Evolutionary conservation across 2,888 invertebrate genomes (phyloP).

Genomic region (Drosophila meridionalis): DNA sequence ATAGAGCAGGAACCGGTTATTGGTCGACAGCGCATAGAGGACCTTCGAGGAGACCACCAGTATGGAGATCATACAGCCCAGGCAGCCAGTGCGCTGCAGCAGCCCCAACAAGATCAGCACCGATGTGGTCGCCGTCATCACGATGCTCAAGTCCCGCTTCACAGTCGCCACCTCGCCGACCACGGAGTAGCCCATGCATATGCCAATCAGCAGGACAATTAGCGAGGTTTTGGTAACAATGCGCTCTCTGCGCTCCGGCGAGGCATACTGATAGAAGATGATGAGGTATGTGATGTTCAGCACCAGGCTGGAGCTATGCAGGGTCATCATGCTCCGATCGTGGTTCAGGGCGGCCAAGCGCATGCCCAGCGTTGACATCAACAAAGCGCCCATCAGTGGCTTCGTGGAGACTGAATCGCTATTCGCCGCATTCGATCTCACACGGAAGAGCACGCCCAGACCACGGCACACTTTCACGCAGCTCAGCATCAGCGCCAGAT

Average conservation of each 20-base stretch:
- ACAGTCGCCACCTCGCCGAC: background rate
- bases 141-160: slow-evolving; percentile 1
- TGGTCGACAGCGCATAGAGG: slow-evolving; percentile 19
- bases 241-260: background rate
- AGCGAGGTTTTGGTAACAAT: background rate
- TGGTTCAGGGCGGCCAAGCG: slow-evolving; percentile 17
- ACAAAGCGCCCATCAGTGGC: slow-evolving; percentile 14
- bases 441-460: background rate
- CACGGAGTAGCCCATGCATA: slow-evolving; percentile 17
- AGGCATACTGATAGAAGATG: background rate
- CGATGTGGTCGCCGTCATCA: slow-evolving; percentile 4
- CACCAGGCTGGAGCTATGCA: slow-evolving; percentile 1
- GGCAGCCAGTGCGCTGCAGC: background rate
- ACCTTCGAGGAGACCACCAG: slow-evolving; percentile 9
- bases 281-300: background rate
- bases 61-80: slow-evolving; percentile 19
- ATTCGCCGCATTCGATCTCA: fast-evolving
- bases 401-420: background rate
- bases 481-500: slow-evolving; percentile 12
- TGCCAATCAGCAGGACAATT: background rate
- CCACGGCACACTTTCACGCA: slow-evolving; percentile 21
- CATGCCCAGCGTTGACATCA: slow-evolving; percentile 19
- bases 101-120: slow-evolving; percentile 5
- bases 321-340: background rate
- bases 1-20: slow-evolving; percentile 4